A percentile compares a stretch with the other conserved stretches of the same genome.
These are phyloP conservation scores for Littorina saxatilis DNA, from an alignment of 1,140 invertebrate genomes.

Conservation along the genomic window DNA sequence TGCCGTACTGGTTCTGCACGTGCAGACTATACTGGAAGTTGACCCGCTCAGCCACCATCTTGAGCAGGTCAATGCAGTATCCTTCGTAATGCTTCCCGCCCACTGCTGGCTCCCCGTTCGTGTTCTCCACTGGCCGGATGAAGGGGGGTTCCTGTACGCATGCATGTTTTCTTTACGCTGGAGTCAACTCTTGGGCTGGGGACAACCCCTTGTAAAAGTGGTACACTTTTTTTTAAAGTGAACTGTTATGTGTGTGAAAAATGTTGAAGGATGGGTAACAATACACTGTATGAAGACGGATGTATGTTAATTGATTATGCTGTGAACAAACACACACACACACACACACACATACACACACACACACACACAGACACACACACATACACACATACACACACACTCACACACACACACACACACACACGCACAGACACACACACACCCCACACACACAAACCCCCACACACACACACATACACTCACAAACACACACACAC, in stretches of 20 bases:
- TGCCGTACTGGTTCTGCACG: conserved; percentile 94
- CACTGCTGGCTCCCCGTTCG: conserved; percentile 51
- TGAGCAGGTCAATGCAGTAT: conserved; percentile 69
- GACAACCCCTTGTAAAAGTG: too few species aligned
- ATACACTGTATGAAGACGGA: too few species aligned
- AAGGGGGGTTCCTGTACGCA: conserved; percentile 60
- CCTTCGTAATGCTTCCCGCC: conserved; percentile 82
- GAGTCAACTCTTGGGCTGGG: too few species aligned
- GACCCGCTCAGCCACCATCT: conserved; percentile 46
- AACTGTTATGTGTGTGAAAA: too few species aligned
- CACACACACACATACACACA: conserved; percentile 29
- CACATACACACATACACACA: not conserved
- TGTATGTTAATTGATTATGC: too few species aligned
- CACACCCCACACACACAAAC: not conserved
- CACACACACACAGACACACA: conserved; percentile 23
- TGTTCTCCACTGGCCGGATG: conserved; percentile 51
- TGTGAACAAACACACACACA: conserved; percentile 31
- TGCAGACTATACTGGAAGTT: conserved; percentile 92
- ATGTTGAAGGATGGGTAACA: too few species aligned
- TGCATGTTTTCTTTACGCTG: too few species aligned
- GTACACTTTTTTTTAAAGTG: too few species aligned
- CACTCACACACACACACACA: conserved; percentile 7
- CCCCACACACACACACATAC: conserved; percentile 2
- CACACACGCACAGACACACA: conserved; percentile 19
- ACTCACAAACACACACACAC: not conserved